These are phyloP conservation scores for Spodoptera littoralis DNA, from an alignment of 2,888 invertebrate genomes.

Conservation along the genomic window DNA sequence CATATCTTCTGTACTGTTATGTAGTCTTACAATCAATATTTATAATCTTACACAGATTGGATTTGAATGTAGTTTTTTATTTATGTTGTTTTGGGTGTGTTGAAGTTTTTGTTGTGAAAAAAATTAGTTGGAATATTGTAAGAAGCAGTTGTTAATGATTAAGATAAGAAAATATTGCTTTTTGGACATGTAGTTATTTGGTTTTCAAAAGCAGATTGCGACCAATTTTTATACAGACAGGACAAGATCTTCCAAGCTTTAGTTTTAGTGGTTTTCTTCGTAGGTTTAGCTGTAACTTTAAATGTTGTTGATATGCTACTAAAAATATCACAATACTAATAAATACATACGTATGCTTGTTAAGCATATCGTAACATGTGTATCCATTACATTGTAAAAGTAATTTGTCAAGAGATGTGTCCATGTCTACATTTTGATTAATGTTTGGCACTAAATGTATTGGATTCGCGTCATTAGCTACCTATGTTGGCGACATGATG, in stretches of 20 bases:
- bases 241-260: too few relatives aligned
- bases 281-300: too few relatives aligned
- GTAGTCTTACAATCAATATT: slow-evolving; percentile 34
- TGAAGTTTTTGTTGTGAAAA: slow-evolving; percentile 9
- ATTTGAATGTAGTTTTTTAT: slow-evolving; percentile 34
- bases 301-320: too few relatives aligned
- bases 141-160: too few relatives aligned
- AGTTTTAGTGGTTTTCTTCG: too few relatives aligned
- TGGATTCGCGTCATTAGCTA: not conserved
- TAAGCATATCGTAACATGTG: not conserved
- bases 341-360: not conserved
- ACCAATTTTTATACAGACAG: too few relatives aligned
- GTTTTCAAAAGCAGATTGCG: too few relatives aligned
- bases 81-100: slow-evolving; percentile 1
- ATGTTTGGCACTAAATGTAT: slow-evolving; percentile 12
- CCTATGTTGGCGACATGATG: not conserved
- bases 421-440: slow-evolving; percentile 7
- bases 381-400: slow-evolving; percentile 1
- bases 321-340: too few relatives aligned
- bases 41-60: slow-evolving; percentile 23
- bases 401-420: slow-evolving; percentile 29
- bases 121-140: too few relatives aligned
- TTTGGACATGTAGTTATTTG: too few relatives aligned
- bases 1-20: slow-evolving; percentile 38
- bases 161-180: too few relatives aligned